These are phyloP conservation scores for Sepiola atlantica DNA, from an alignment of 2,888 invertebrate species.

Conservation along the genomic window DNA sequence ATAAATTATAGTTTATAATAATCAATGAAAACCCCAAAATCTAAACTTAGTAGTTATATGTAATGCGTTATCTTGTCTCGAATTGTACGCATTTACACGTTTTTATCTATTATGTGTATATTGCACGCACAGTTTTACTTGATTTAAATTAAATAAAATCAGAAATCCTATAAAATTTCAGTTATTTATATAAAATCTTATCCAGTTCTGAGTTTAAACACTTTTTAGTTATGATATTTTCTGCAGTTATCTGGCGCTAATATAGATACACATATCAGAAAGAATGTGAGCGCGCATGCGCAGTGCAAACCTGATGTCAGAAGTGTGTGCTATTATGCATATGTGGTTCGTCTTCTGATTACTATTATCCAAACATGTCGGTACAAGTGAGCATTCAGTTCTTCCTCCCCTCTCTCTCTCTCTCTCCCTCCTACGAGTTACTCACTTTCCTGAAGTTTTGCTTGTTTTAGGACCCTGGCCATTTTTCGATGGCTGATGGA, in stretches of 20 bases:
- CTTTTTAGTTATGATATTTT: neutral
- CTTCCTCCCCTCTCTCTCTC: neutral
- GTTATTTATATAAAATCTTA: no score
- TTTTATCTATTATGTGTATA: no score
- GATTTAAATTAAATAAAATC: no score
- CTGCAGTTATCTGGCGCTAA: neutral
- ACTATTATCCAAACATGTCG: neutral
- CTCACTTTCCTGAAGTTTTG: neutral
- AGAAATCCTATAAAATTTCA: no score
- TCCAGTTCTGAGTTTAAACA: neutral
- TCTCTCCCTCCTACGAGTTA: neutral
- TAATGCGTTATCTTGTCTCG: no score
- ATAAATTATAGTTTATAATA: no score
- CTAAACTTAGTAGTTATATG: no score
- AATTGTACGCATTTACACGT: no score
- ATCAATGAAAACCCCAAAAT: no score
- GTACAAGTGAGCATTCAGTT: neutral
- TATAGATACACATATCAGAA: neutral
- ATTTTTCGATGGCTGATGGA: neutral
- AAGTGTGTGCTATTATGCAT: neutral
- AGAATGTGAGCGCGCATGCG: neutral
- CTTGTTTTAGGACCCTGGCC: neutral
- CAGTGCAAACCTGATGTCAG: constrained; percentile 13
- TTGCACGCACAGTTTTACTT: no score
- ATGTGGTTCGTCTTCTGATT: neutral